Conservation (phyloP, 2,113 vertebrate genomes). For the Rostratula benghalensis region DNA sequence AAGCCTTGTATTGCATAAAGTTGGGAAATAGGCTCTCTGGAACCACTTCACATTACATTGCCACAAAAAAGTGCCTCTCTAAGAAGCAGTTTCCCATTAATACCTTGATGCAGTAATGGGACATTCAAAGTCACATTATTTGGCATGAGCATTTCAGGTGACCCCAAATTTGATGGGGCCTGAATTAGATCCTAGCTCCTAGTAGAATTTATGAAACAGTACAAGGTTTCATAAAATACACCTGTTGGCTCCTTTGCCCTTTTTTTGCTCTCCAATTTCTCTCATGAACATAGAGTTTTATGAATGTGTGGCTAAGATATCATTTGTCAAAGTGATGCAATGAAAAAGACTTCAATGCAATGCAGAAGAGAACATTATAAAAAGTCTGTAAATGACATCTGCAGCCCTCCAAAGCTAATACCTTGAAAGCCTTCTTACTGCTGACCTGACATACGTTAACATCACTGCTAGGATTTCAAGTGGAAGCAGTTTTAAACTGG, state of each 20-base stretch:
- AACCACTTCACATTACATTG: background rate
- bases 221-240: background rate
- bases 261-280: background rate
- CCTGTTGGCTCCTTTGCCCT: background rate
- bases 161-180: accelerated
- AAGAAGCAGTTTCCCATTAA: background rate
- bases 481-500: background rate
- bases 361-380: background rate
- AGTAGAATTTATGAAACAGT: background rate
- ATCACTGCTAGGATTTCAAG: background rate
- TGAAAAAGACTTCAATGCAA: background rate
- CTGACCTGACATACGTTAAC: background rate
- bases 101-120: background rate
- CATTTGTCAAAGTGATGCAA: background rate
- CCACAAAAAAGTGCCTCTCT: background rate
- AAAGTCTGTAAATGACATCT: background rate
- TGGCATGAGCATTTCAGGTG: background rate
- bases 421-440: background rate
- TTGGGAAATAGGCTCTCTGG: background rate
- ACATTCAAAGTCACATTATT: background rate
- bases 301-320: background rate
- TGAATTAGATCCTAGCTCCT: background rate
- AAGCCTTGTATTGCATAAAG: background rate
- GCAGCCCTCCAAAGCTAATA: background rate
- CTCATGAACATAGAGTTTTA: background rate